phyloP scores from a whole-genome alignment of 2,113 vertebrate genomes.

The Pterocles gutturalis region DNA sequence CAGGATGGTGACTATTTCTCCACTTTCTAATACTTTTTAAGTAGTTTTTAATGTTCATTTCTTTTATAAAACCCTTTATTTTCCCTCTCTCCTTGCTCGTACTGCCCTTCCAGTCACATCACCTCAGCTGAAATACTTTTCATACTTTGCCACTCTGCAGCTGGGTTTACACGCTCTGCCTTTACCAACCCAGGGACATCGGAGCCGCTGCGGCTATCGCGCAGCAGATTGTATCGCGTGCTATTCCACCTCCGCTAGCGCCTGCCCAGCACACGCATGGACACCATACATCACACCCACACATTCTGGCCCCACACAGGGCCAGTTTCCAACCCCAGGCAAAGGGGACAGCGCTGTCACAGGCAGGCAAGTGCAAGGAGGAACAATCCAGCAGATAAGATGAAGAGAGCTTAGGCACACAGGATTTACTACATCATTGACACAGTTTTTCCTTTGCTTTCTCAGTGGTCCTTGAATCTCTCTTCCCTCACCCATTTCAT shows the following conservation, averaged over 20 bases:
- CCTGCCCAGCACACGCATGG: not conserved
- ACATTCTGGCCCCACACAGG: not conserved
- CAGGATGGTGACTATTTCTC: not conserved
- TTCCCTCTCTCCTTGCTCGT: not conserved
- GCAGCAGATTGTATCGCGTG: not conserved
- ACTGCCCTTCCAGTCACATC: not conserved
- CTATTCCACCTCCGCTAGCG: not conserved
- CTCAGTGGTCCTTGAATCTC: not conserved
- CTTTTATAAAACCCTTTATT: not conserved
- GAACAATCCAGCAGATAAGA: not conserved
- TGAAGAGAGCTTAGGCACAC: not conserved
- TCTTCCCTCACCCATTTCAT: not conserved
- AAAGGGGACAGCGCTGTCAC: not conserved
- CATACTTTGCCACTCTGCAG: not conserved
- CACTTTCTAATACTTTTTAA: not conserved
- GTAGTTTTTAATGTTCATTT: not conserved
- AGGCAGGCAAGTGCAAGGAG: not conserved
- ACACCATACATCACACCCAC: not conserved
- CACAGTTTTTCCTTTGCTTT: not conserved
- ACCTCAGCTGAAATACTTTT: not conserved
- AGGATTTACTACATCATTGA: not conserved
- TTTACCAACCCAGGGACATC: fast-evolving
- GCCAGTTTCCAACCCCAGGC: not conserved
- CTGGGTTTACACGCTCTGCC: not conserved
- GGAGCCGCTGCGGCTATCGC: fast-evolving